These are phyloP conservation scores for Turritopsis rubra DNA, from an alignment of 30 jellyfish, hydroid and myxozoan species.

Conservation along the genomic window DNA sequence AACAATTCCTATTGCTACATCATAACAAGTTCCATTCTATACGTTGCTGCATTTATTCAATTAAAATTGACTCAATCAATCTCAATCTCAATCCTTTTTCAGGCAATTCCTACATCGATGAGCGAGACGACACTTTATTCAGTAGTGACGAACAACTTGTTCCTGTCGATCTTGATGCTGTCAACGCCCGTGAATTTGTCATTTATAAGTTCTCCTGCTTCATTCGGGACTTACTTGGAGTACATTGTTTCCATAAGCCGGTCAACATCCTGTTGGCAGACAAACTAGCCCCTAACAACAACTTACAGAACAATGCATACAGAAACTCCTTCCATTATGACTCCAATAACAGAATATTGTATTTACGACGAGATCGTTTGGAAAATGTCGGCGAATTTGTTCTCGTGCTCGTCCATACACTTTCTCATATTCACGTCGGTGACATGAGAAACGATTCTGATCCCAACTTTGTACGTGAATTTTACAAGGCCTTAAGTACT, in stretches of 20 bases:
- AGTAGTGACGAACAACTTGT: constrained; percentile 69
- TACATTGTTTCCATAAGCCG: constrained; percentile 85
- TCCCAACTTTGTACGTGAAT: constrained; percentile 76
- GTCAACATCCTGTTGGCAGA: constrained; percentile 82
- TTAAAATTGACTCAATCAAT: not conserved
- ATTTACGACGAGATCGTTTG: constrained; percentile 72
- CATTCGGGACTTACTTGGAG: constrained; percentile 75
- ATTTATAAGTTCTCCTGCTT: constrained; percentile 79
- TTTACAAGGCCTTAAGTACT: constrained; percentile 73
- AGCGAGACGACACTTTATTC: constrained; percentile 12
- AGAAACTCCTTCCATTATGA: constrained; percentile 82
- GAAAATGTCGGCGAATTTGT: constrained; percentile 87
- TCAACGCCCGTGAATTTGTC: constrained; percentile 89
- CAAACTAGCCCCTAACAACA: constrained; percentile 71
- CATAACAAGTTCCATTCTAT: no score
- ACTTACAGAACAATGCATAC: constrained; percentile 63
- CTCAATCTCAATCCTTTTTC: not conserved
- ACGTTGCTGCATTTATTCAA: not conserved
- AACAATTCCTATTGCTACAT: no score
- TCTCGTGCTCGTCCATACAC: constrained; percentile 79
- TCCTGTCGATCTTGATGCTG: constrained; percentile 78
- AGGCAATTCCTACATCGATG: constrained; percentile 1
- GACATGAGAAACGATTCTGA: constrained; percentile 81
- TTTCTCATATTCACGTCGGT: constrained; percentile 74
- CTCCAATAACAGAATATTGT: constrained; percentile 75